Percentiles rank a stretch among this genome's conserved stretches.
Conservation (phyloP, 2,888 invertebrate genomes). For the Drosophila neoperkinsi region DNA sequence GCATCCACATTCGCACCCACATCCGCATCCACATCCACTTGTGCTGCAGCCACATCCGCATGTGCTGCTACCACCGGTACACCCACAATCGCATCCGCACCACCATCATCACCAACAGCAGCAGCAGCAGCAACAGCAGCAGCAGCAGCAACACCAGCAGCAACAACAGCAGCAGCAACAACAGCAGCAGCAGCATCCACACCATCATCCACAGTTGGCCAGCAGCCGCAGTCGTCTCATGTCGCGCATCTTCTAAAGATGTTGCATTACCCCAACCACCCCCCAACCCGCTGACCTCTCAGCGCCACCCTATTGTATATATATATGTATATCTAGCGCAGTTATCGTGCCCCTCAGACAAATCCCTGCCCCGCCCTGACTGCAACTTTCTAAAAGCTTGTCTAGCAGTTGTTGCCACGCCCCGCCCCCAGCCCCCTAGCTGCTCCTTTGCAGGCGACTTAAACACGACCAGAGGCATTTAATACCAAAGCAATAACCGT, state of each 20-base stretch:
- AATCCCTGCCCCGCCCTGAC: conserved; percentile 12
- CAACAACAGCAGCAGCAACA: conserved; percentile 44
- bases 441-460: conserved; percentile 63
- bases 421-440: conserved; percentile 13
- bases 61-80: conserved; percentile 30
- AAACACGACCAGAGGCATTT: conserved; percentile 83
- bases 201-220: conserved; percentile 66
- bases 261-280: conserved; percentile 26
- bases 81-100: conserved; percentile 42
- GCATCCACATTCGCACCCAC: conserved; percentile 36
- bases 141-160: conserved; percentile 34
- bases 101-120: conserved; percentile 39
- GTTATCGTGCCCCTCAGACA: conserved; percentile 26
- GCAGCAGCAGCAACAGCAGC: conserved; percentile 38
- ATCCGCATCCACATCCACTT: conserved; percentile 9
- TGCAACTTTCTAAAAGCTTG: conserved; percentile 58
- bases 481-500: conserved; percentile 84
- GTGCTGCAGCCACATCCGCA: conserved; percentile 31
- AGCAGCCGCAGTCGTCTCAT: conserved; percentile 83
- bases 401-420: conserved; percentile 20
- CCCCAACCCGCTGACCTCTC: neutral
- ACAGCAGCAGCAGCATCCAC: conserved; percentile 44
- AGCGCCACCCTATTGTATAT: conserved; percentile 35
- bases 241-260: conserved; percentile 85
- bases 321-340: conserved; percentile 21